Base-by-base conservation (phyloP, 2,888 invertebrate species). In the Drosophila pullipes region DNA sequence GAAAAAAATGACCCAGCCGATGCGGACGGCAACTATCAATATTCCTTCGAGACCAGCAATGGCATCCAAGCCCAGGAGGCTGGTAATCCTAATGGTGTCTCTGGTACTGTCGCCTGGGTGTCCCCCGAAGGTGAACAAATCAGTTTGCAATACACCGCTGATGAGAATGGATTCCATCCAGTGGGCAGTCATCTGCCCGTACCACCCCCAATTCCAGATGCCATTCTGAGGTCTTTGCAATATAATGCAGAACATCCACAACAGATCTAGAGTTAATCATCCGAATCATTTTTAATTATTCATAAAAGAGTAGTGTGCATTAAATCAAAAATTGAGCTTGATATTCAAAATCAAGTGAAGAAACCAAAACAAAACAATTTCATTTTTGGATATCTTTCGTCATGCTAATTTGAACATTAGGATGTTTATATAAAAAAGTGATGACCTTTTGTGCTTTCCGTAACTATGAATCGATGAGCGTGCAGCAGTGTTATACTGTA, bases 131-230 rank as follows among this genome's bases (percentile, higher is more conserved):
- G 96, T 35, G 60, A 82, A 16, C 69, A 52, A 0, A 82, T 94
- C 83, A 18, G 0, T 4, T 94, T 13, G 80, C 77, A 39, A 47
- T 96, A 95, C 93, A 75, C 90, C 3, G 95, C 96, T 83, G 92
- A 95, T 92, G 95, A 94, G 84, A 94, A 94, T 81, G 96, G 96
- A 70, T 95, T 90, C 94, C 94, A 93, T 35, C 94, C 95, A 9
- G 52, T 69, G 67, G 95, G 93, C 49, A 84, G 62, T 2, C 92
- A 92, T 85, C 73, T 93, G 73, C 93, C 93, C 59, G 94, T 94
- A 2, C 90, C 95, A 0, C 95, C 94, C 3, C 95, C 95, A 28
- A 94, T 95, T 69, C 95, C 95, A 30, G 94, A 92, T 1, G 92
- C 93, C 82, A 95, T 95, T 52, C 33, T 94, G 2, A 91, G 93